A percentile compares a stretch with the other conserved stretches of the same genome.
These are phyloP conservation scores for Litocranius walleri DNA, from an alignment of 2,113 vertebrate species.

Conservation along the genomic window DNA sequence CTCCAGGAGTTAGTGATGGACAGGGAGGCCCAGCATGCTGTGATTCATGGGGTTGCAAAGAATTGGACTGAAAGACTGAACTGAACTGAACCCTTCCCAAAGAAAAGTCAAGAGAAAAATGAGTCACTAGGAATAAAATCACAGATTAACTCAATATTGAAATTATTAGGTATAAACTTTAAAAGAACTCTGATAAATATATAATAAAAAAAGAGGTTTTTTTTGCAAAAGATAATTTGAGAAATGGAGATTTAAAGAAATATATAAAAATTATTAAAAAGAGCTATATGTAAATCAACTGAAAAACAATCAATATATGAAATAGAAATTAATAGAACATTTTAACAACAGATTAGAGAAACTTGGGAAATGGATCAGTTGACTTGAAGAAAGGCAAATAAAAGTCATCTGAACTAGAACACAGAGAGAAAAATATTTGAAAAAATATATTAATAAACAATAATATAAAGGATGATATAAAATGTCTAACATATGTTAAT, in stretches of 20 bases:
- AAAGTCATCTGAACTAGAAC: not conserved
- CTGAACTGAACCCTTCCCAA: not conserved
- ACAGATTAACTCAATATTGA: not conserved
- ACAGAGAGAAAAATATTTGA: not conserved
- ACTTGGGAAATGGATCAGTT: not conserved
- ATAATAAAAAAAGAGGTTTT: not conserved
- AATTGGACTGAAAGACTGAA: too few species aligned
- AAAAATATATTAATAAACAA: not conserved
- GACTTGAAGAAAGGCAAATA: not conserved
- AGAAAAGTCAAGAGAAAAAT: not conserved
- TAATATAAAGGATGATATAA: not conserved
- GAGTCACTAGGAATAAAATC: not conserved
- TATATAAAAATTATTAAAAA: not conserved
- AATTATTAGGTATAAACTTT: not conserved
- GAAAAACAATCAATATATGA: not conserved
- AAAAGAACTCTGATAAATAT: not conserved
- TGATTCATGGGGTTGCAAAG: rapidly evolving
- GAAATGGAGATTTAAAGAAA: not conserved
- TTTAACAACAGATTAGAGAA: not conserved
- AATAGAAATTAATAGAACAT: not conserved
- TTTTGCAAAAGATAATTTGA: not conserved
- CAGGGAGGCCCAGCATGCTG: rapidly evolving
- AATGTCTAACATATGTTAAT: not conserved
- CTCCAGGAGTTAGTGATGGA: too few species aligned
- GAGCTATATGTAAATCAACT: not conserved